Evolutionary conservation across 2,888 invertebrate species (phyloP).

Genomic region (Eupithecia pulchellata): DNA sequence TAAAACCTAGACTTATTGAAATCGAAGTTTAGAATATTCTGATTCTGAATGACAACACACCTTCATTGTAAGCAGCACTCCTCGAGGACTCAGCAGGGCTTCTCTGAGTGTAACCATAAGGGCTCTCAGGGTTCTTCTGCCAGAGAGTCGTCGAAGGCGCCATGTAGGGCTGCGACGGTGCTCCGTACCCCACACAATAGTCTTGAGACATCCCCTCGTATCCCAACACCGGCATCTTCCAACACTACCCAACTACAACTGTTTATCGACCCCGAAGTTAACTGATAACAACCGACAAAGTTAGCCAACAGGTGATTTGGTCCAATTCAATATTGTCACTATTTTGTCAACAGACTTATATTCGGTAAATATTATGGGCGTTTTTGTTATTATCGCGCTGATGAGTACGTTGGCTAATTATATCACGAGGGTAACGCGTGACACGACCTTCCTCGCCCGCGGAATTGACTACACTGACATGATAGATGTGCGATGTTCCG

Average conservation of each 20-base stretch:
- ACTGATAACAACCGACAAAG: constrained; percentile 58
- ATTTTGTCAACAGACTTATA: constrained; percentile 46
- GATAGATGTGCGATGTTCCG: background rate
- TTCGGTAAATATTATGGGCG: constrained; percentile 51
- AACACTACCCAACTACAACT: constrained; percentile 56
- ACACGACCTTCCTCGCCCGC: constrained; percentile 66
- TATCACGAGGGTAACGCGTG: constrained; percentile 58
- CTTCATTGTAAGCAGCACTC: constrained; percentile 47
- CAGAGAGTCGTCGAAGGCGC: constrained; percentile 59
- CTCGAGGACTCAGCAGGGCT: constrained; percentile 50
- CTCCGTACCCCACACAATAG: constrained; percentile 65
- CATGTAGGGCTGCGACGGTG: constrained; percentile 62
- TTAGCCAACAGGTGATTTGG: constrained; percentile 66
- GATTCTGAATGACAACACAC: constrained; percentile 59
- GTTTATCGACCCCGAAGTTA: constrained; percentile 56
- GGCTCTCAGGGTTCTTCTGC: constrained; percentile 66
- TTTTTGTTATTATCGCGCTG: constrained; percentile 69
- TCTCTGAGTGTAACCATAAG: constrained; percentile 59
- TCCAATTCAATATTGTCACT: constrained; percentile 56
- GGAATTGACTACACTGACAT: constrained; percentile 61
- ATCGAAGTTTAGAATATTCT: background rate
- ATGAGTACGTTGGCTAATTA: constrained; percentile 50
- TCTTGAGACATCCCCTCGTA: constrained; percentile 74
- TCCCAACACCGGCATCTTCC: constrained; percentile 78
- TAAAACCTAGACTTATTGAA: background rate